Percentiles rank a stretch among this genome's conserved stretches.
phyloP scores from a whole-genome alignment of 2,797 vertebrate genomes.

The Arnoldichthys spilopterus region DNA sequence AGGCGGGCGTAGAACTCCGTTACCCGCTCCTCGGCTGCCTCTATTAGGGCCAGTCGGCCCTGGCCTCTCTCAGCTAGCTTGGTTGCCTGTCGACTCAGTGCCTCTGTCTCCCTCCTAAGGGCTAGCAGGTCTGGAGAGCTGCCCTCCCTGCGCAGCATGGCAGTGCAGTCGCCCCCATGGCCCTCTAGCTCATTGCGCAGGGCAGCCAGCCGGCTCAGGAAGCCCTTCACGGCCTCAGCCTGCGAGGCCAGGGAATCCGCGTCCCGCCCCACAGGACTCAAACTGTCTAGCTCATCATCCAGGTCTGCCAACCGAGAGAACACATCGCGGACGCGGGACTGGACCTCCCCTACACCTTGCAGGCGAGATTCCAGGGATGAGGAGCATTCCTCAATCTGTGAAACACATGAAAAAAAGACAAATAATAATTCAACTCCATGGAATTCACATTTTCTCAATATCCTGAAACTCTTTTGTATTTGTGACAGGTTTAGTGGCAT shows the following conservation, averaged over 20 bases:
- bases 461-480: neutral
- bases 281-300: conserved; percentile 93
- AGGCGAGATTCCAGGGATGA: conserved; percentile 88
- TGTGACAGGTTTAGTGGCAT: neutral
- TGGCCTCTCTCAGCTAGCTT: conserved; percentile 89
- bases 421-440: neutral
- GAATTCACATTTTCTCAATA: neutral
- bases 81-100: conserved; percentile 89
- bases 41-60: conserved; percentile 85
- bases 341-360: conserved; percentile 93
- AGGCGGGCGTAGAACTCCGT: conserved; percentile 88
- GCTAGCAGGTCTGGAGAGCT: conserved; percentile 92
- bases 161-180: conserved; percentile 83
- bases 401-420: neutral
- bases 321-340: conserved; percentile 87
- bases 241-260: conserved; percentile 93
- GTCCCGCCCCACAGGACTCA: conserved; percentile 90
- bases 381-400: conserved; percentile 84
- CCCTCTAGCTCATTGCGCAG: conserved; percentile 84
- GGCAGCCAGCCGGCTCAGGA: conserved; percentile 82
- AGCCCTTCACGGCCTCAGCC: conserved; percentile 83
- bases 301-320: conserved; percentile 93
- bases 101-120: conserved; percentile 91
- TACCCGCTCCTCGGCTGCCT: conserved; percentile 81
- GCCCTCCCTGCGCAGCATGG: conserved; percentile 92